Evolutionary conservation across 2,888 invertebrate species (phyloP), one percentile per base, ranked within the genome.

Genomic region (Apoda limacodes): DNA sequence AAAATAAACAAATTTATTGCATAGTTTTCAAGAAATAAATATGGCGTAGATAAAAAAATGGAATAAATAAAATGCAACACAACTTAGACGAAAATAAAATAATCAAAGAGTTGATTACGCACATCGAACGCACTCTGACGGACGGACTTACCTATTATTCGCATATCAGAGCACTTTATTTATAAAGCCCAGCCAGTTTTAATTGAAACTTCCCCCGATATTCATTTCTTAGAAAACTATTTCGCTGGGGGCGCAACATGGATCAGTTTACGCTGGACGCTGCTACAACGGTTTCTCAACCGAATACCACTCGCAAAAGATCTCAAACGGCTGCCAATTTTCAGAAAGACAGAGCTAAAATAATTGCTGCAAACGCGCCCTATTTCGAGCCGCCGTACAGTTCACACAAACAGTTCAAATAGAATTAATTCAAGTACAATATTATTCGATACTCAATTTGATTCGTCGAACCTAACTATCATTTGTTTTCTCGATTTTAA

Each of bases 331-430:
- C 70, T 80, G 78, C 80, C 80, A 80, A 80, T 78, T 78, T 80
- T 78, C 76, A 75, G 75, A 80, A 80, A 80, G 80, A 76, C 78
- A 70, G 71, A 67, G 62, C 78, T 74, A 75, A 78, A 80, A 80
- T 80, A 78, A 80, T 78, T 76, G 68, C 67, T 60, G 63, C 72
- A 75, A 72, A 72, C 69, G 62, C 66, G 78, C 70, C 76, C 78
- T 78, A 78, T 80, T 78, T 78, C 65, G 63, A 70, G 74, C 56
- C 47, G 60, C 51, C 51, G 64, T 62, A 60, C 63, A 62, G 63
- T 70, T 69, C 60, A n/a, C n/a, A 51, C 51, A 63, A 61, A 60
- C 63, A 62, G 62, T 70, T 69, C 60, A 65, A 68, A 69, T 71
- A 67, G 60, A 63, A 67, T 72, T 67, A 68, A 69, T 68, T 74